These are phyloP conservation scores for Dryobota labecula DNA, from an alignment of 2,888 invertebrate species.

Conservation along the genomic window DNA sequence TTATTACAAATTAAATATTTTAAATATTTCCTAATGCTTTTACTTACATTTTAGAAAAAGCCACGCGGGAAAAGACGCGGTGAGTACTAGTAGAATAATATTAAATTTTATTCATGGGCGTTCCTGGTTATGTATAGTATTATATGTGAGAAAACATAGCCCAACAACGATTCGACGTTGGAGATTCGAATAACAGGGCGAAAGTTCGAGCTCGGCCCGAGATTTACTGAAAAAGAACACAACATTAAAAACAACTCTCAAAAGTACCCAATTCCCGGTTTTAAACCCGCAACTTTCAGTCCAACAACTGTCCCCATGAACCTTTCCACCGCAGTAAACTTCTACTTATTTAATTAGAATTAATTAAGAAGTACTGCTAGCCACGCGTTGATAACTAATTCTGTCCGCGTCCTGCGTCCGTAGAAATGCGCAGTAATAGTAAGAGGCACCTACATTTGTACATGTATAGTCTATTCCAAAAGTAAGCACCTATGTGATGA, in stretches of 20 bases:
- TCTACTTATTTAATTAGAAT: conserved; percentile 53
- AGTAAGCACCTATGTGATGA: background rate
- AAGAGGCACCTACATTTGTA: background rate
- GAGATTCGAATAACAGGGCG: background rate
- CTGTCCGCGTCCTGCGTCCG: conserved; percentile 23
- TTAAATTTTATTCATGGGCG: no score
- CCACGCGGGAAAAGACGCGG: no score
- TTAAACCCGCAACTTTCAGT: conserved; percentile 17
- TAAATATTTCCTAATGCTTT: no score
- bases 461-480: background rate
- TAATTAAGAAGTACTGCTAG: conserved; percentile 41
- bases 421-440: conserved; percentile 29
- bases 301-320: conserved; percentile 17
- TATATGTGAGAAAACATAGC: background rate
- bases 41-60: no score
- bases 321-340: conserved; percentile 30
- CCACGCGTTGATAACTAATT: conserved; percentile 51
- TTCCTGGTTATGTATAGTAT: background rate
- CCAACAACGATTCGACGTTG: background rate
- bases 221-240: background rate
- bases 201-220: background rate
- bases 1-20: no score
- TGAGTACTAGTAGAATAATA: no score
- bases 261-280: conserved; percentile 13
- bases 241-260: conserved; percentile 21